phyloP scores from a whole-genome alignment of 92 coral and sea anemone species.

The Parazoanthus atlanticus region DNA sequence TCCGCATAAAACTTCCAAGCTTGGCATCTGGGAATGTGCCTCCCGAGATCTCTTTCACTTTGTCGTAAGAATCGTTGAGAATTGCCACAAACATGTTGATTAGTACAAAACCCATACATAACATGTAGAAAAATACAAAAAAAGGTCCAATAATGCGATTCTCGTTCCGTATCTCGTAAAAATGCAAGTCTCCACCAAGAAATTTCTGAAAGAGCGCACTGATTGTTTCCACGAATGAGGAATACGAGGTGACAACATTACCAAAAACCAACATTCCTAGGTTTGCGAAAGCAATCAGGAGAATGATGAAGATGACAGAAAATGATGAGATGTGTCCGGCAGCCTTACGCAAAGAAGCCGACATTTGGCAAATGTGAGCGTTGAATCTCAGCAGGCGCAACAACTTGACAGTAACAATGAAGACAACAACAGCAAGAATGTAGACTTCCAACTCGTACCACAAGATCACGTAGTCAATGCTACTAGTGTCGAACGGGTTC shows the following conservation, averaged over 20 bases:
- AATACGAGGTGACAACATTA: conserved; percentile 55
- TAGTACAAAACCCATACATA: conserved; percentile 75
- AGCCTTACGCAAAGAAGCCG: conserved; percentile 72
- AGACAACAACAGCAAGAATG: conserved; percentile 77
- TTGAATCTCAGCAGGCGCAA: conserved; percentile 84
- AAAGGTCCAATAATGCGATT: conserved; percentile 76
- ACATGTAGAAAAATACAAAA: conserved; percentile 71
- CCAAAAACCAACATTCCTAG: conserved; percentile 77
- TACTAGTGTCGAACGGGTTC: conserved; percentile 84
- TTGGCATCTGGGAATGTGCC: conserved; percentile 83
- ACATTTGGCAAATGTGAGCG: conserved; percentile 86
- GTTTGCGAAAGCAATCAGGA: conserved; percentile 67
- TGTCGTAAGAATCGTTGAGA: conserved; percentile 82
- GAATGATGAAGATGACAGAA: conserved; percentile 69
- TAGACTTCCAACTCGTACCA: conserved; percentile 77
- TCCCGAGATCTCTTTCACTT: conserved; percentile 71
- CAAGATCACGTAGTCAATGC: conserved; percentile 80
- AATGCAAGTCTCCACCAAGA: conserved; percentile 75
- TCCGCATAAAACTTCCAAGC: conserved; percentile 73
- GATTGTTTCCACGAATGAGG: conserved; percentile 59
- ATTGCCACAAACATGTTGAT: conserved; percentile 91
- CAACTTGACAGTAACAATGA: conserved; percentile 81
- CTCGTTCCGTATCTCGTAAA: conserved; percentile 51
- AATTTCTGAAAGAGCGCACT: conserved; percentile 72
- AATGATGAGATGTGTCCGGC: conserved; percentile 61